Evolutionary conservation across 2,797 vertebrate genomes (phyloP), one percentile per base, ranked within the genome.

Genomic region (Euthynnus affinis): DNA sequence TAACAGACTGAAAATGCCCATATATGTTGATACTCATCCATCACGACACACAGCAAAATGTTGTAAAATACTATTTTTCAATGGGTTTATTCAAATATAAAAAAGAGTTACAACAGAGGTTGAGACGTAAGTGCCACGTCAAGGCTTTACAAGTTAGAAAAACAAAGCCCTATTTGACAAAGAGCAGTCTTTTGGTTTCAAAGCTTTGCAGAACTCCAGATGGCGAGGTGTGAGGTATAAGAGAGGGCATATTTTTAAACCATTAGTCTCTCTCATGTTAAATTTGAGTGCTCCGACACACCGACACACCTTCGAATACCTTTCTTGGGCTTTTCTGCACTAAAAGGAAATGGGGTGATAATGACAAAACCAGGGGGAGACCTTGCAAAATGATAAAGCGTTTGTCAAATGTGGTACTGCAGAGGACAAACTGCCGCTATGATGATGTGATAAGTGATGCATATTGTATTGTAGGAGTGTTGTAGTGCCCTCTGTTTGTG

Each of bases 401-500:
- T 80, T 65, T 69, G 71, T 75, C 53, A 69, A 56, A 82, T 20
- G 34, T 4, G 5, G 29, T 5, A 12, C 64, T 22, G 68, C 80
- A 80, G 73, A 76, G 61, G 71, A 83, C 76, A 78, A 42, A 27
- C 34, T 51, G 81, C 78, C 68, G 61, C 32, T 10, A 15, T 25
- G 78, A 79, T 71, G 86, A 84, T 48, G 81, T 83, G 77, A 75
- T 62, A 60, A 49, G 68, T 65, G 81, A 87, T 49, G 80, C 68
- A n/a, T 69, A 49, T 8, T n/a, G n/a, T n/a, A n/a, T 2, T n/a
- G n/a, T 18, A 40, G 75, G 79, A 78, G 90, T 78, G 86, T 71
- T 92, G 80, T 65, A 77, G 91, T 86, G 83, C 91, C 92, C 88
- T 87, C 92, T 95, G 81, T 87, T 84, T 92, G 87, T 83, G 6